Evolutionary conservation across 64 coral and sea anemone genomes (phyloP).

Genomic region (Montipora cactus): DNA sequence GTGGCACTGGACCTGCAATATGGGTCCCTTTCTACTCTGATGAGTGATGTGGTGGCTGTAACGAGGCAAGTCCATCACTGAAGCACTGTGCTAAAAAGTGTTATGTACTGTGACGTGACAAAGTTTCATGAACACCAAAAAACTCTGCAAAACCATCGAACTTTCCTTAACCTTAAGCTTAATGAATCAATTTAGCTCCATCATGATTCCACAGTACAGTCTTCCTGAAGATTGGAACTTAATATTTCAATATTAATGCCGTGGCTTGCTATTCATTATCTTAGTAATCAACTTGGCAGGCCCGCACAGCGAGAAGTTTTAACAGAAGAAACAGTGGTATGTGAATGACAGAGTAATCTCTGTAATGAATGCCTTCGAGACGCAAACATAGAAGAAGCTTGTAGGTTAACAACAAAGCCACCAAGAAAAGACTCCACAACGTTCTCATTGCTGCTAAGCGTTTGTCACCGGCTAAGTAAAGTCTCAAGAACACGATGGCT

Average conservation of each 20-base stretch:
- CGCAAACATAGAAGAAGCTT: constrained; percentile 89
- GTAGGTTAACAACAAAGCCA: constrained; percentile 77
- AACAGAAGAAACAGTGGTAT: constrained; percentile 93
- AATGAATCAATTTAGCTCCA: too few relatives aligned
- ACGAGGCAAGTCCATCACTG: too few relatives aligned
- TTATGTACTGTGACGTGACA: too few relatives aligned
- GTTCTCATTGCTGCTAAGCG: constrained; percentile 88
- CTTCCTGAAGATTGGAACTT: neutral
- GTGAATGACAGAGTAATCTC: constrained; percentile 88
- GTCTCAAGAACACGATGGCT: constrained; percentile 94
- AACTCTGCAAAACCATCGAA: too few relatives aligned
- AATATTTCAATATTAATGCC: neutral
- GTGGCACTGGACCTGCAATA: too few relatives aligned
- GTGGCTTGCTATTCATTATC: too few relatives aligned
- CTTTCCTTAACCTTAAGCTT: too few relatives aligned
- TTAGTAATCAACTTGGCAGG: constrained; percentile 81
- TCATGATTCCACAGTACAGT: too few relatives aligned
- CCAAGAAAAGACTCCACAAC: constrained; percentile 79
- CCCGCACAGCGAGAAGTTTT: constrained; percentile 80
- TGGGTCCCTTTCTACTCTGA: too few relatives aligned
- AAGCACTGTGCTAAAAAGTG: too few relatives aligned
- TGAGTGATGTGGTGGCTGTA: too few relatives aligned
- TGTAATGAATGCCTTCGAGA: constrained; percentile 57
- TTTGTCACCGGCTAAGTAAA: constrained; percentile 75
- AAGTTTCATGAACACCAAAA: too few relatives aligned